Evolutionary conservation across 2,113 vertebrate species (phyloP), one percentile per base, ranked within the genome.

Genomic region (Festucalex cinctus): DNA sequence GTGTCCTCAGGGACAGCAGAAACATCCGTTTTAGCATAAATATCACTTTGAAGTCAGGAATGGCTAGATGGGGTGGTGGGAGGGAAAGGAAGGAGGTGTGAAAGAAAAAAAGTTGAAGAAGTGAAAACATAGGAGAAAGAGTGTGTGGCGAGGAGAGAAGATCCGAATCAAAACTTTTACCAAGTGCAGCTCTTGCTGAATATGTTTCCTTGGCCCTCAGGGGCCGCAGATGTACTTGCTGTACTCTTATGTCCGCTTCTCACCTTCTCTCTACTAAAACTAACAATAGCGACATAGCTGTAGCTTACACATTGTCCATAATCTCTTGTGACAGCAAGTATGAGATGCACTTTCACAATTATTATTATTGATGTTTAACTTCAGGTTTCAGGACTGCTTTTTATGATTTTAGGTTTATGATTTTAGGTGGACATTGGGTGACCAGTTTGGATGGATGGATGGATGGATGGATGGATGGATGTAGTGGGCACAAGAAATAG

Each of bases 31-130:
- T 89, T 81, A 91, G 91, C 85, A 90, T 92, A 90, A 93, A 91
- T 85, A 88, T 79, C 72, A 85, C 91, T 93, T 93, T 93, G 92
- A 93, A 93, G 92, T 93, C 63, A 71, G 61, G 74, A 65, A 76
- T 80, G 59, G 24, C 41, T 62, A 70, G 75, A 79, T 54, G 53
- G 49, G 49, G 39, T 20, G 39, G 59, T 28, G 20, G 62, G 60
- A 75, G 51, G 69, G 59, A 61, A 66, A 43, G 54, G 53, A 41
- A 57, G 57, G 43, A 65, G 65, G 57, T 65, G 63, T 41, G 24
- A 24, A 39, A n/a, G n/a, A 60, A 60, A 36, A 13, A 57, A 22
- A 61, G 59, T 24, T 10, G 17, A 64, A 79, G 71, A 76, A 79
- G 66, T 70, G 77, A 60, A 56, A 43, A 41, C 67, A 66, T 66